A percentile compares a stretch with the other conserved stretches of the same genome.
Evolutionary conservation across 2,797 vertebrate genomes (phyloP).

Genomic region (Hemitrygon akajei): DNA sequence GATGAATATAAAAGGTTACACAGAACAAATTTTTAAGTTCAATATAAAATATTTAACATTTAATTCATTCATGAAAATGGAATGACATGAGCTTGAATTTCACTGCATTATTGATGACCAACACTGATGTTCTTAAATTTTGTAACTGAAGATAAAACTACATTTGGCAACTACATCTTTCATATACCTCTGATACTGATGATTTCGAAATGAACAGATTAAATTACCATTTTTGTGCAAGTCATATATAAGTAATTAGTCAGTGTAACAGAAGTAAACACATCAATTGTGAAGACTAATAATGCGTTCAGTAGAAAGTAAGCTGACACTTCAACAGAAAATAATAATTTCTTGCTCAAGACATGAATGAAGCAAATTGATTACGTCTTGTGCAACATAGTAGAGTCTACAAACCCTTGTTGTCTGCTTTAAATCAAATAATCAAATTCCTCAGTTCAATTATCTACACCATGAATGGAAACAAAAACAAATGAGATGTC

Average conservation of each 20-base stretch:
- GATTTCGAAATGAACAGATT: background rate
- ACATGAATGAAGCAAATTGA: background rate
- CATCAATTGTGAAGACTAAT: background rate
- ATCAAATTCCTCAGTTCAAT: no score
- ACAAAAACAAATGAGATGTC: no score
- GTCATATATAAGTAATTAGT: background rate
- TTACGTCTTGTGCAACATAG: background rate
- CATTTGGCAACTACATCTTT: background rate
- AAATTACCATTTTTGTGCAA: background rate
- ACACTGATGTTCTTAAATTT: background rate
- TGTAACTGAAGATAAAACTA: background rate
- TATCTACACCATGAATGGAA: no score
- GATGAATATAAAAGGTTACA: background rate
- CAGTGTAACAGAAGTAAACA: background rate
- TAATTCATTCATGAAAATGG: background rate
- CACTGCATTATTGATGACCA: slow-evolving; percentile 16
- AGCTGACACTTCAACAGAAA: background rate
- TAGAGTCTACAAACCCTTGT: background rate
- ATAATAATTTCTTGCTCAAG: background rate
- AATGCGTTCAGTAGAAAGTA: no score
- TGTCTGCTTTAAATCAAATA: background rate
- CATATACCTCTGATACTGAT: no score
- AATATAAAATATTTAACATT: slow-evolving; percentile 8
- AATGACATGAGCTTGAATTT: background rate
- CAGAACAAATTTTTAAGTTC: background rate